Conservation (phyloP, 2,888 invertebrate genomes). For the Xanthorhoe spadicearia region DNA sequence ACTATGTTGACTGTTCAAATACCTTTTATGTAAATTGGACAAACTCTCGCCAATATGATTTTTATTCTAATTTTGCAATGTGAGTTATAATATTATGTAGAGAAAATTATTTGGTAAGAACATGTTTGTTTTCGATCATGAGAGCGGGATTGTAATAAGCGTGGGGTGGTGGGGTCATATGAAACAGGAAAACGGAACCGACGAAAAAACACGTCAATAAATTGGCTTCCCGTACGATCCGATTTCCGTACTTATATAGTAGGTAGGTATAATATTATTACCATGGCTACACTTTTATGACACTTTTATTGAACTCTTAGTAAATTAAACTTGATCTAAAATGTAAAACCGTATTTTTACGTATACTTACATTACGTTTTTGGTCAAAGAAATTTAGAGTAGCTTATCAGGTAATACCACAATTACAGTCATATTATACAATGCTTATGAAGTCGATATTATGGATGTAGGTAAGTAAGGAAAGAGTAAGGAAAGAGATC, state of each 20-base stretch:
- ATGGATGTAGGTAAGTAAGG: neutral
- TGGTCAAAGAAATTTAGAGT: too few species aligned
- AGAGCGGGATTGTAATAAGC: conserved; percentile 18
- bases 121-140: conserved; percentile 28
- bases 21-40: conserved; percentile 23
- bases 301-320: too few species aligned
- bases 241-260: neutral
- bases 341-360: too few species aligned
- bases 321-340: too few species aligned
- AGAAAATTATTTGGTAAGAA: conserved; percentile 15
- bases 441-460: neutral
- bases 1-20: conserved; percentile 27
- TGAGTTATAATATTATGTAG: conserved; percentile 33
- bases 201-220: conserved; percentile 30
- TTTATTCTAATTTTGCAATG: conserved; percentile 42
- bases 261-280: neutral
- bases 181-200: conserved; percentile 24
- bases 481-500: neutral
- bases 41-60: conserved; percentile 36
- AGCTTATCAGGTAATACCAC: too few species aligned
- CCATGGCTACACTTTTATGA: neutral
- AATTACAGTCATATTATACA: too few species aligned
- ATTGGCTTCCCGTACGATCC: conserved; percentile 17
- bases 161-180: conserved; percentile 21
- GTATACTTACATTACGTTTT: too few species aligned